Percentiles rank a stretch among this genome's conserved stretches.
Conservation (phyloP, 1,140 invertebrate genomes). For the Diabrotica virgifera region DNA sequence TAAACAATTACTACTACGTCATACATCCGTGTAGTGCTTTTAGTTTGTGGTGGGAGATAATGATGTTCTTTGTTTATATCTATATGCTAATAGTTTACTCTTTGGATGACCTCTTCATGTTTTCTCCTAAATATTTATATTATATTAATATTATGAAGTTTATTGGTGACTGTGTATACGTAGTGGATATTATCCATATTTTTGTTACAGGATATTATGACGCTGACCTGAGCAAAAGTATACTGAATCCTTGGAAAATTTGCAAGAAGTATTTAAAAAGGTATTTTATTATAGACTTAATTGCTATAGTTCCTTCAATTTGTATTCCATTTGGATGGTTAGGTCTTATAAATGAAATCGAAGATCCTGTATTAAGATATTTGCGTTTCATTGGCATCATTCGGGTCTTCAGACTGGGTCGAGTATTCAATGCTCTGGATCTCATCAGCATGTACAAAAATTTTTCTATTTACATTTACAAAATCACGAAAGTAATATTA, state of each 20-base stretch:
- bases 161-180: slow-evolving; percentile 14
- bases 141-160: slow-evolving; percentile 4
- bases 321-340: background rate
- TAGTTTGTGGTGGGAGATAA: slow-evolving; percentile 20
- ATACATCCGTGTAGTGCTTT: slow-evolving; percentile 32
- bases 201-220: slow-evolving; percentile 27
- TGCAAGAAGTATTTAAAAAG: slow-evolving; percentile 11
- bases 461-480: slow-evolving; percentile 14
- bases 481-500: slow-evolving; percentile 2
- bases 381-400: background rate
- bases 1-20: slow-evolving; percentile 16
- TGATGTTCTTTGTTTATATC: slow-evolving; percentile 13
- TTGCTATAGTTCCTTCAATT: background rate
- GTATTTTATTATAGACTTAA: slow-evolving; percentile 7
- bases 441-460: slow-evolving; percentile 2
- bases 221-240: slow-evolving; percentile 9
- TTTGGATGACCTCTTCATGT: background rate
- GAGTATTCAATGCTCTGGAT: background rate
- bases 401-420: slow-evolving; percentile 4
- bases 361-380: background rate
- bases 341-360: background rate
- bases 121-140: background rate
- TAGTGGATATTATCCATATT: slow-evolving; percentile 16
- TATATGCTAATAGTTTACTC: slow-evolving; percentile 3
- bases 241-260: slow-evolving; percentile 14